These are phyloP conservation scores for Rhynchophorus ferrugineus DNA, from an alignment of 1,140 invertebrate genomes.

Conservation along the genomic window DNA sequence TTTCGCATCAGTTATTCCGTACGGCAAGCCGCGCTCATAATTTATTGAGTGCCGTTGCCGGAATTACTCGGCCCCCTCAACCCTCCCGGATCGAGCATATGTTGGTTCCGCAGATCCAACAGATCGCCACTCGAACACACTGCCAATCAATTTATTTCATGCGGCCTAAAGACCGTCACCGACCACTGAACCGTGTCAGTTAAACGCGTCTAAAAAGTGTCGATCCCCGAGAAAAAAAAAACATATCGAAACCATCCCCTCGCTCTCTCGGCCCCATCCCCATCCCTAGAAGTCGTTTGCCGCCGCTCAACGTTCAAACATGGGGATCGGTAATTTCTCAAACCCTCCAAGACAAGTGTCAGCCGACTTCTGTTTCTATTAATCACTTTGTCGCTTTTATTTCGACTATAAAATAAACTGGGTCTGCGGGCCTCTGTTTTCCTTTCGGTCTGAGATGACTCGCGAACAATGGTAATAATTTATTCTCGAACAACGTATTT, in stretches of 20 bases:
- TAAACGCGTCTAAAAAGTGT: no score
- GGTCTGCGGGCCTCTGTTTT: background rate
- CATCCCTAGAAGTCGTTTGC: background rate
- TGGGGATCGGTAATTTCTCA: background rate
- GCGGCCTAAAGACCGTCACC: no score
- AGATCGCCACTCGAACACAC: no score
- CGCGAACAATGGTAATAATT: background rate
- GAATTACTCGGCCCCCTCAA: no score
- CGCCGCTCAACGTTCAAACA: background rate
- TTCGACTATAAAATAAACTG: background rate
- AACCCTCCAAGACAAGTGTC: background rate
- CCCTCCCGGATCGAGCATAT: no score
- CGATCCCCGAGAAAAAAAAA: no score
- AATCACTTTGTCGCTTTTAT: slow-evolving; percentile 1
- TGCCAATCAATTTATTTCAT: no score
- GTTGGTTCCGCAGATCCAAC: no score
- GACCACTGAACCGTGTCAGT: no score
- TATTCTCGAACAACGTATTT: no score
- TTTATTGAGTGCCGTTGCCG: background rate
- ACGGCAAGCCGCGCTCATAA: background rate
- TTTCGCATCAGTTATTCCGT: background rate
- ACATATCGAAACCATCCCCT: no score
- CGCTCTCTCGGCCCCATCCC: no score
- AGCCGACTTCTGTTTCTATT: slow-evolving; percentile 1
- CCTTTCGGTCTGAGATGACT: background rate